These are phyloP conservation scores for Poecilus cupreus DNA, from an alignment of 2,888 invertebrate genomes.

Conservation along the genomic window DNA sequence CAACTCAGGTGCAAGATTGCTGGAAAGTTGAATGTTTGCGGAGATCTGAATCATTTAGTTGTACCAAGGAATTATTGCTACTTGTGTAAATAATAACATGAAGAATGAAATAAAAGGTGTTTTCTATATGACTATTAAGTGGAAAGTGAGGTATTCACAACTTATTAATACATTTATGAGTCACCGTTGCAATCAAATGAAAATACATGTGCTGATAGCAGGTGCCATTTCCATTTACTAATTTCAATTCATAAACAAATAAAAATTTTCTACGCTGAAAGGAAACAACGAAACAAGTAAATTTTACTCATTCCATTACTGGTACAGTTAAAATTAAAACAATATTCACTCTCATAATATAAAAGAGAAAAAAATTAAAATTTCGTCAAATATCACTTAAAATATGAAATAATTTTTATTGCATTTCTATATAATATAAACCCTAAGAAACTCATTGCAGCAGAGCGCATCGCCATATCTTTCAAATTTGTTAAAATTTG, in stretches of 20 bases:
- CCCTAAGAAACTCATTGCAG: too few relatives aligned
- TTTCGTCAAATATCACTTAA: too few relatives aligned
- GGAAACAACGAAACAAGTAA: neutral
- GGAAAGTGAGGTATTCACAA: constrained; percentile 4
- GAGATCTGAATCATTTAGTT: constrained; percentile 30
- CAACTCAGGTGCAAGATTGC: constrained; percentile 23
- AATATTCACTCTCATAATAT: too few relatives aligned
- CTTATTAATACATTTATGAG: constrained; percentile 17
- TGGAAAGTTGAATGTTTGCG: constrained; percentile 30
- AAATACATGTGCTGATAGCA: neutral
- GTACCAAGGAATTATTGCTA: neutral
- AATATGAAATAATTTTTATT: too few relatives aligned
- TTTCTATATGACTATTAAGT: constrained; percentile 6
- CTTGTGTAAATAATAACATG: neutral
- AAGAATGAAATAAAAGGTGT: constrained; percentile 4
- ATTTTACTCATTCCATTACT: too few relatives aligned
- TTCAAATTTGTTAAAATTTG: too few relatives aligned
- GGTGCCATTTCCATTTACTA: neutral
- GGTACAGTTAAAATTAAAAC: too few relatives aligned
- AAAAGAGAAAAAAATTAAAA: too few relatives aligned
- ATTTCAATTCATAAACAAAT: constrained; percentile 5
- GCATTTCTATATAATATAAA: too few relatives aligned
- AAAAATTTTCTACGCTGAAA: neutral
- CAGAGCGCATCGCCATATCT: too few relatives aligned
- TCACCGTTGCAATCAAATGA: neutral